A percentile compares a stretch with the other conserved stretches of the same genome.
phyloP scores from a whole-genome alignment of 2,113 vertebrate genomes.

The Pithys albifrons region DNA sequence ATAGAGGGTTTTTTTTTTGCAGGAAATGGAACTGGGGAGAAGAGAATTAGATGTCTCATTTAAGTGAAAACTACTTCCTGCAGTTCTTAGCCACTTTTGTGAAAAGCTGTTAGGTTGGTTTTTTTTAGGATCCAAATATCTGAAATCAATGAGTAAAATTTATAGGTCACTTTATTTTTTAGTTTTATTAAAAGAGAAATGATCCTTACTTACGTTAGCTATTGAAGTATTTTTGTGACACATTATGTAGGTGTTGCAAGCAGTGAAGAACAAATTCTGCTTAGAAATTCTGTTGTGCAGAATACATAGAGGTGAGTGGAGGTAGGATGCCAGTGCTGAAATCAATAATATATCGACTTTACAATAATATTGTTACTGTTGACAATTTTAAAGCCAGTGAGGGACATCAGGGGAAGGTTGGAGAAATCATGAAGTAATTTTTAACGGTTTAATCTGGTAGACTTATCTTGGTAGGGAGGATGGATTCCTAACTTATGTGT shows the following conservation, averaged over 20 bases:
- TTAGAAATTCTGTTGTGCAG: background rate
- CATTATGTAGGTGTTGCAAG: background rate
- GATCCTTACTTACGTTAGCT: background rate
- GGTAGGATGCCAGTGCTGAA: background rate
- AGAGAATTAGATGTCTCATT: background rate
- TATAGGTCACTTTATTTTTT: background rate
- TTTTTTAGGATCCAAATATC: background rate
- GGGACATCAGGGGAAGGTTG: accelerated
- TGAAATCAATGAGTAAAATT: background rate
- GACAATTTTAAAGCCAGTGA: background rate
- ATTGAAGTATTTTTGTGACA: background rate
- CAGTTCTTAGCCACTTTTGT: background rate
- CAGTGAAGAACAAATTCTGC: background rate
- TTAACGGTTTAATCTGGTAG: background rate
- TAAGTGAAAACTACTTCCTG: background rate
- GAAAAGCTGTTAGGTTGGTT: background rate
- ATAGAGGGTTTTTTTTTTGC: background rate
- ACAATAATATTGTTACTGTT: background rate
- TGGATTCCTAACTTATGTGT: background rate
- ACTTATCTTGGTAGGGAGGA: background rate
- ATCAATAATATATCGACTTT: background rate
- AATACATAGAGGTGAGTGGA: background rate
- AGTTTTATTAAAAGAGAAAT: background rate
- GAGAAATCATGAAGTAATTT: background rate
- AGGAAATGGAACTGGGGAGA: background rate